Evolutionary conservation across 2,888 invertebrate species (phyloP).

Genomic region (Drosophila fungiperda): DNA sequence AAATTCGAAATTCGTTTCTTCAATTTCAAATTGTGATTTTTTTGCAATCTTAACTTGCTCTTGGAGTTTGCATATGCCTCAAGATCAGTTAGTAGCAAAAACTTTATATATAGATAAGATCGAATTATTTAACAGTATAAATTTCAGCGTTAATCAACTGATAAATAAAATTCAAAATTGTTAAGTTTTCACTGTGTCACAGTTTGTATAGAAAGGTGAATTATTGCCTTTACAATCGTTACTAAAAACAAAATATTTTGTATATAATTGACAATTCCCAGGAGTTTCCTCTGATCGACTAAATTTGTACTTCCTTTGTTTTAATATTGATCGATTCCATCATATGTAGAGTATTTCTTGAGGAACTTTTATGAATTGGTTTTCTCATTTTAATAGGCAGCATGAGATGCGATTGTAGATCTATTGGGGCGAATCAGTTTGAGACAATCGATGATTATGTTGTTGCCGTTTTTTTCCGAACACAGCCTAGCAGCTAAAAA

Average conservation of each 20-base stretch:
- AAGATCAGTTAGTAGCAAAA: neutral
- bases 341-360: slow-evolving; percentile 31
- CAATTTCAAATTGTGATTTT: neutral
- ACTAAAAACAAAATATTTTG: neutral
- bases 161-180: neutral
- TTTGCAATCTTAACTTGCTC: neutral
- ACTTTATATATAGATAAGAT: neutral
- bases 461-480: slow-evolving; percentile 73
- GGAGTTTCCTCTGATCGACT: neutral
- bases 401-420: slow-evolving; percentile 57
- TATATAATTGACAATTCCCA: neutral
- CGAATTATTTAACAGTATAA: neutral
- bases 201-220: neutral
- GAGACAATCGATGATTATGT: slow-evolving; percentile 68
- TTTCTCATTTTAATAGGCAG: slow-evolving; percentile 60
- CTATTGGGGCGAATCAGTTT: slow-evolving; percentile 36
- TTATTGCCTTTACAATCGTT: neutral
- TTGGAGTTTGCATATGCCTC: neutral
- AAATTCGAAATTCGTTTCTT: neutral
- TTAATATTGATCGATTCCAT: neutral
- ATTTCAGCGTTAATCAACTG: neutral
- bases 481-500: slow-evolving; percentile 57
- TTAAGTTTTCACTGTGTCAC: neutral
- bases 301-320: neutral
- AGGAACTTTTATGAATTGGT: slow-evolving; percentile 7